Conservation (phyloP, 37 sponge, comb jelly and placozoan species). For the Eunapius fragilis region DNA sequence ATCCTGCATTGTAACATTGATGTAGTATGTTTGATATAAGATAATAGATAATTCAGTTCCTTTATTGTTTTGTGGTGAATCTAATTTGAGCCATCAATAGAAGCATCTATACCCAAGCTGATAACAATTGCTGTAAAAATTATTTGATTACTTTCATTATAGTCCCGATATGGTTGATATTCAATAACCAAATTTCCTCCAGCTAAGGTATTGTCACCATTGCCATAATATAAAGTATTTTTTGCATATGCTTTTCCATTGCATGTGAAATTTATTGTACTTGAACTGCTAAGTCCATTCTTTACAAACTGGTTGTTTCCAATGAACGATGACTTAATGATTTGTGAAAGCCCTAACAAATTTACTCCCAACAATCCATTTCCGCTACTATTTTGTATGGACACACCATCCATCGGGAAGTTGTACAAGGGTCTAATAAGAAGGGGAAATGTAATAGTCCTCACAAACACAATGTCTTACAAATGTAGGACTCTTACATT, state of each 20-base stretch:
- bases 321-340: background rate
- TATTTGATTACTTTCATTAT: background rate
- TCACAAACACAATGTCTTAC: no score
- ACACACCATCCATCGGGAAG: background rate
- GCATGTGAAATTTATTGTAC: background rate
- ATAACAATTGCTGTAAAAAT: background rate
- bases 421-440: no score
- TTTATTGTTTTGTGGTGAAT: background rate
- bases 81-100: background rate
- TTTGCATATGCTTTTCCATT: background rate
- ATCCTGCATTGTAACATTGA: background rate
- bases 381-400: background rate
- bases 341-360: background rate
- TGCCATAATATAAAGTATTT: background rate
- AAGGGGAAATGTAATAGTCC: no score
- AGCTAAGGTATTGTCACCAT: background rate
- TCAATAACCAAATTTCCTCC: background rate
- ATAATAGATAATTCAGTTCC: background rate
- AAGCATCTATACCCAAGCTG: background rate
- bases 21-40: background rate
- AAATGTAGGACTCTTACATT: no score
- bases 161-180: background rate
- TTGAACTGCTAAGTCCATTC: background rate
- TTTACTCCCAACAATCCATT: background rate
- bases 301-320: background rate